Percentiles rank a stretch among this genome's conserved stretches.
Conservation (phyloP, 2,797 vertebrate species). For the Babyrousa celebensis region DNA sequence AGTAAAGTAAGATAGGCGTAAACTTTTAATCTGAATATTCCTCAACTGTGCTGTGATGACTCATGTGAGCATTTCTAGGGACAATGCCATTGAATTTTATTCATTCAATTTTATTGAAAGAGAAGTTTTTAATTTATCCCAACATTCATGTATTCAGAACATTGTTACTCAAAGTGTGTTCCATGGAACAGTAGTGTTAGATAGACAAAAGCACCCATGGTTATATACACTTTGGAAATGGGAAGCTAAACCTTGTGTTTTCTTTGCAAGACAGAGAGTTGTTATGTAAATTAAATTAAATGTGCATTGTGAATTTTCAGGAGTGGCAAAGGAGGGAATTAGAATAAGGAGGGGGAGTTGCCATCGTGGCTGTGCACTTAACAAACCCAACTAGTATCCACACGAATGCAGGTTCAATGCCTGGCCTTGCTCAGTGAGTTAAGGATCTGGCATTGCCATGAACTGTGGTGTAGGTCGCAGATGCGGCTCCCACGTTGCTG, state of each 20-base stretch:
- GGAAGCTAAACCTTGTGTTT: constrained; percentile 4
- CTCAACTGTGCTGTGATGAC: background rate
- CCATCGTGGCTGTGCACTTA: too few relatives aligned
- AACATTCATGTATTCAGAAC: background rate
- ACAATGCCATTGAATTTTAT: background rate
- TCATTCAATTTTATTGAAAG: constrained; percentile 18
- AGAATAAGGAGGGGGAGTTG: background rate
- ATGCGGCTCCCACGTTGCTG: too few relatives aligned
- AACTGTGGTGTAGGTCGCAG: too few relatives aligned
- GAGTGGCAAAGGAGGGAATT: background rate
- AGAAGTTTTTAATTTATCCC: background rate
- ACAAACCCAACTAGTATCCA: too few relatives aligned
- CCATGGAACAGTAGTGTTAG: background rate
- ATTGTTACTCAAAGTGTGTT: background rate
- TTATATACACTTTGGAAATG: constrained; percentile 21
- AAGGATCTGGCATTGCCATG: too few relatives aligned
- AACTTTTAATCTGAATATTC: background rate
- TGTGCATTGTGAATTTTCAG: background rate
- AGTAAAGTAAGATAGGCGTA: background rate
- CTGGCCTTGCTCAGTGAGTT: too few relatives aligned
- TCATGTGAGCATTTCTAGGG: background rate
- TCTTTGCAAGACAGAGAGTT: constrained; percentile 35
- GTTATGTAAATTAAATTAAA: background rate
- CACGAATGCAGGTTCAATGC: too few relatives aligned
- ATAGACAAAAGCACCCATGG: background rate